Evolutionary conservation across 2,888 invertebrate genomes (phyloP), one percentile per base, ranked within the genome.

Genomic region (Geotrupes spiniger): DNA sequence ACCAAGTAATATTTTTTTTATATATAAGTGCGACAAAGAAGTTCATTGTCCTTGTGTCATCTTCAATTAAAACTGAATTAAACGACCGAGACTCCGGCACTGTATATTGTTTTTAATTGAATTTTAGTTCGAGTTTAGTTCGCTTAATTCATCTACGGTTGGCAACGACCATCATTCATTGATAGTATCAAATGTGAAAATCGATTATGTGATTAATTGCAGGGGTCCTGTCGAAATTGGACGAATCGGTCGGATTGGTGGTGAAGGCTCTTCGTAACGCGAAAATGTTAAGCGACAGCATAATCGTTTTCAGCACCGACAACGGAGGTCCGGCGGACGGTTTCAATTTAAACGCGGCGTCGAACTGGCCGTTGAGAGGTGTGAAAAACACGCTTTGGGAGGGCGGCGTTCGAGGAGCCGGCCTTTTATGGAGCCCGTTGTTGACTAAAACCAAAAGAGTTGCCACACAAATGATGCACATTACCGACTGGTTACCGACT

Each of bases 311-410:
- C 73, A 88, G 89, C 15, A 89, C 92, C 1, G 97, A 96, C 72
- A 96, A 96, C 68, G 93, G 94, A 0, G 92, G 92, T 0, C 83
- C 93, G 0, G 89, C 92, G 0, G 67, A 63, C 36, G 93, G 94
- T 0, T 92, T 91, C 69, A 91, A 93, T 70, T 70, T 81, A 2
- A 95, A 94, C 71, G 85, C 89, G 9, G 91, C 88, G 0, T 90
- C 89, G 0, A 92, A 92, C 72, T 91, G 82, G 78, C 92, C 91
- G 0, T 67, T 92, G 9, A 77, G 84, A 63, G 91, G 92, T 41
- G 89, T 92, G 3, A 96, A 96, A 70, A 87, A 92, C 72, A 93
- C 94, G 0, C 71, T 93, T 0, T 97, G 92, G 90, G 96, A 97
- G 76, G 96, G 96, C 12, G 95, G 95, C 0, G 83, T 94, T 0